Conservation (phyloP, 2,113 vertebrate species). For the Ibidorhyncha struthersii region DNA sequence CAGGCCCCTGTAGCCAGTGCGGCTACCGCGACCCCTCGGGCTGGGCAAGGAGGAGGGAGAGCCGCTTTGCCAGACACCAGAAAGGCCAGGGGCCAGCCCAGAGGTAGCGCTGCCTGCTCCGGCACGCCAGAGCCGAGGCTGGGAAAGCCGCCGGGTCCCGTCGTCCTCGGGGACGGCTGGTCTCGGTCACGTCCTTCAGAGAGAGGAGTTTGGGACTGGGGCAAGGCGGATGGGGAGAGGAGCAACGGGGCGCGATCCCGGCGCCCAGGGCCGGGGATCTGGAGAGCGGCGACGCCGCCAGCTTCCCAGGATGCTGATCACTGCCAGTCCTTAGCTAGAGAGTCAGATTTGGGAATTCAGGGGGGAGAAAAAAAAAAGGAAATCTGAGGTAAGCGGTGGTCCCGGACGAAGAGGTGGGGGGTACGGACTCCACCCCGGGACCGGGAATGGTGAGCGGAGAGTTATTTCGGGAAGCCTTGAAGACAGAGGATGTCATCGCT, state of each 20-base stretch:
- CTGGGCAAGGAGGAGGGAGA: neutral
- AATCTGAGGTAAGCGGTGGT: conserved; percentile 3
- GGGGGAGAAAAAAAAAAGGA: neutral
- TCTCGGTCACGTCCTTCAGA: neutral
- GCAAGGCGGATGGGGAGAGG: neutral
- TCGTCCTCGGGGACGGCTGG: conserved; percentile 15
- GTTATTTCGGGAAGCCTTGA: neutral
- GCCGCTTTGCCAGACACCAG: neutral
- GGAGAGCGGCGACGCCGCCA: neutral
- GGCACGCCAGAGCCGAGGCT: neutral
- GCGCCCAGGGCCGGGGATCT: neutral
- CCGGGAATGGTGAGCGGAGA: neutral
- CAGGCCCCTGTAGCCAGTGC: neutral
- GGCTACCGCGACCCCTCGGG: neutral
- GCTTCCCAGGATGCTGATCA: neutral
- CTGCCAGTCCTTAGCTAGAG: neutral
- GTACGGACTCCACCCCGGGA: neutral
- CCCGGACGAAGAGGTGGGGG: neutral
- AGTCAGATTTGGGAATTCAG: neutral
- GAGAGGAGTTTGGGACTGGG: neutral
- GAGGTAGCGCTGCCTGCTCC: neutral
- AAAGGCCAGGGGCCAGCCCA: neutral
- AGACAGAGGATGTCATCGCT: neutral
- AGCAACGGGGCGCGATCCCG: neutral
- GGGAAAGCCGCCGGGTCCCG: neutral